phyloP scores from a whole-genome alignment of 2,888 invertebrate genomes.

The Trichogramma dendrolimi region DNA sequence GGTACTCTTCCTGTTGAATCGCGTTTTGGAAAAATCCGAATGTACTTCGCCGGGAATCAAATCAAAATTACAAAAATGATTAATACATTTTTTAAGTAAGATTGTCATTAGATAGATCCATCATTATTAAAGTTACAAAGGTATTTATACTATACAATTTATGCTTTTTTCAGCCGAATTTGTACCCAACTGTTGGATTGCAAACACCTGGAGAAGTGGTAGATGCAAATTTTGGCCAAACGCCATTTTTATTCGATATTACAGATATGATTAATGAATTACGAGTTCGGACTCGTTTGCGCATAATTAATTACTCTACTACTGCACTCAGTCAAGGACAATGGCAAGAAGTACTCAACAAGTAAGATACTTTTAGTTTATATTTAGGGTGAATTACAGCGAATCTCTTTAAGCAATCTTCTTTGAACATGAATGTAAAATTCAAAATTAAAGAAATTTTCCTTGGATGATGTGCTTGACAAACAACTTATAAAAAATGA shows the following conservation, averaged over 20 bases:
- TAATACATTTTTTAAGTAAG: too few species aligned
- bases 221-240: constrained; percentile 97
- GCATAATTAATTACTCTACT: constrained; percentile 84
- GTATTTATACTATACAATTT: background rate
- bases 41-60: too few species aligned
- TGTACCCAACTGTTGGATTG: constrained; percentile 97
- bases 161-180: constrained; percentile 68
- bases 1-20: too few species aligned
- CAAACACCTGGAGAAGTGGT: constrained; percentile 98
- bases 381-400: too few species aligned
- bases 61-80: too few species aligned
- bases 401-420: too few species aligned
- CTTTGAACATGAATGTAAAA: too few species aligned
- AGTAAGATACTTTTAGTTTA: constrained; percentile 56
- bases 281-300: constrained; percentile 73
- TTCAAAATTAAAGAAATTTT: too few species aligned
- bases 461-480: too few species aligned
- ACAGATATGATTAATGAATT: constrained; percentile 94
- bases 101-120: too few species aligned
- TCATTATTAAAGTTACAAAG: background rate
- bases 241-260: constrained; percentile 96
- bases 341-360: constrained; percentile 89
- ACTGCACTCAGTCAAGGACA: constrained; percentile 78
- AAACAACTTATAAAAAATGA: too few species aligned
- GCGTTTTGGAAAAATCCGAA: too few species aligned